Base-by-base conservation (phyloP, 2,888 invertebrate species). In the Ypsolopha sequella region DNA sequence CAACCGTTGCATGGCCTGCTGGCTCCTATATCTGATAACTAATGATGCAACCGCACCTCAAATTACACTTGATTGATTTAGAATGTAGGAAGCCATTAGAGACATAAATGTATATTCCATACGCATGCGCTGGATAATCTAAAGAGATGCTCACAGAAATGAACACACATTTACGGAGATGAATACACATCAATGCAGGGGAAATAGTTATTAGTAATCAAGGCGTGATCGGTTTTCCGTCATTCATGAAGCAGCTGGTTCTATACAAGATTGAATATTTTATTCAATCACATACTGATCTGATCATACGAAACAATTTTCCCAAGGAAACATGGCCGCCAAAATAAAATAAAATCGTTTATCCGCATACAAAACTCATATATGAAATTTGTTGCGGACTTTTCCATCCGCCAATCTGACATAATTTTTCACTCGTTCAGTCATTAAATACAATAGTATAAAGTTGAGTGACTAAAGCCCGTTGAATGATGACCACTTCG, bases 21-120 rank as follows among this genome's bases (percentile, higher is more conserved):
- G 10, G 39, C 39, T 38, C 58, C 60, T 56, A 59, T 57, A 56
- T 54, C 55, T 57, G 59, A 65, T 66, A 61, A 63, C 65, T 69
- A 68, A 70, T 73, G 67, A 69, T 61, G 69, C 64, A 69, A 67
- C 58, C 60, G 64, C 65, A 66, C 64, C 66, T 70, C 63, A 65
- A 68, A 70, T 64, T 64, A 56, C 58, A 59, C 60, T 61, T 68
- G 71, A 76, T 74, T 73, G 72, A 76, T 74, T 73, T 72, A 67
- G 65, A 69, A 74, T 70, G 65, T 65, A 68, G 65, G 64, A 68
- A 71, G 63, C 58, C 58, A 66, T 68, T 66, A 66, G 62, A 55
- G 53, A 53, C 54, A 54, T 58, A 52, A 56, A 61, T 60, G 48
- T 52, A 43, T 52, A 48, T 41, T 48, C 11, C 48, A 4, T 48